Percentiles rank a stretch among this genome's conserved stretches.
These are phyloP conservation scores for Danio albolineatus DNA, from an alignment of 2,797 vertebrate species.

Conservation along the genomic window DNA sequence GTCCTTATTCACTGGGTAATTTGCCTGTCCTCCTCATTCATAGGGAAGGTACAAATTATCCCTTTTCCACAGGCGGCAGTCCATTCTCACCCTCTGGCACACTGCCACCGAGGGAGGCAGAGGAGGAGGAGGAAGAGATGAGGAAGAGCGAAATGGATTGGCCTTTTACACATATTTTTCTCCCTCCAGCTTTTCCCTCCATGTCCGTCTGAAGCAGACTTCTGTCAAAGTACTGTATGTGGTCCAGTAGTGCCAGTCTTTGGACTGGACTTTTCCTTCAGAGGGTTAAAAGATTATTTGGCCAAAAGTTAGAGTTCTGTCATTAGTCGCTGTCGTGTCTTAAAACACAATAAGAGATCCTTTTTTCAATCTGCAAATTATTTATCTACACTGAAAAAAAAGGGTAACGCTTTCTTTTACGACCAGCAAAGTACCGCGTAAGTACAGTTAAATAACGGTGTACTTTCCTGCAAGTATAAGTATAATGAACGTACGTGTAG, in stretches of 20 bases:
- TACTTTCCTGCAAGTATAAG: too few species aligned
- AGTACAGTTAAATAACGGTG: too few species aligned
- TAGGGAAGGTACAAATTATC: slow-evolving; percentile 99
- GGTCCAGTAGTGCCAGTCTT: neutral
- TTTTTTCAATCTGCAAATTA: neutral
- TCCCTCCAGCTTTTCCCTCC: slow-evolving; percentile 25
- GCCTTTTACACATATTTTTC: slow-evolving; percentile 60
- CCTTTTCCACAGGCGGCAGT: slow-evolving; percentile 80
- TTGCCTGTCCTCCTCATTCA: slow-evolving; percentile 98
- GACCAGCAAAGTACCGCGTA: too few species aligned
- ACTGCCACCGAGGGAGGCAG: slow-evolving; percentile 10
- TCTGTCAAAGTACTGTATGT: neutral
- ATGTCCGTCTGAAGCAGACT: neutral
- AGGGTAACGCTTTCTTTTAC: too few species aligned
- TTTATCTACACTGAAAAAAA: too few species aligned
- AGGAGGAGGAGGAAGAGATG: slow-evolving; percentile 25
- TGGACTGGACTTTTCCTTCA: neutral
- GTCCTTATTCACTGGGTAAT: slow-evolving; percentile 99
- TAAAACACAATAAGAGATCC: neutral
- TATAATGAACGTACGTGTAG: too few species aligned
- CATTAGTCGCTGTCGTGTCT: neutral
- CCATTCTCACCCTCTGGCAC: slow-evolving; percentile 81
- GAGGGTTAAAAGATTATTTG: neutral
- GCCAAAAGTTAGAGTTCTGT: neutral
- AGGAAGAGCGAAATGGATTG: slow-evolving; percentile 46